phyloP scores from a whole-genome alignment of 1,140 invertebrate genomes.

The Heliconius himera region DNA sequence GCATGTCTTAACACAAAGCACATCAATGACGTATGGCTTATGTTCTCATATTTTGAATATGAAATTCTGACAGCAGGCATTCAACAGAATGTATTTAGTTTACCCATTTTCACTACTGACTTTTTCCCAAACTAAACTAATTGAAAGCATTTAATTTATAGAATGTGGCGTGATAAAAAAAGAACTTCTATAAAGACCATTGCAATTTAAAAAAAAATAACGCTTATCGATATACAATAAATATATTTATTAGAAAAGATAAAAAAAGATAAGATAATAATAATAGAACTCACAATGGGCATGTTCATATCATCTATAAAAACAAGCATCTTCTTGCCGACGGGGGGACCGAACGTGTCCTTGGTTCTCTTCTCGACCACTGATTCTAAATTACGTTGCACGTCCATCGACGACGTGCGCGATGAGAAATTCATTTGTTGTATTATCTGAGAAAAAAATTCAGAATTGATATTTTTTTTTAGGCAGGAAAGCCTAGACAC shows the following conservation, averaged over 20 bases:
- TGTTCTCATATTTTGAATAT: no score
- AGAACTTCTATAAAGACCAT: no score
- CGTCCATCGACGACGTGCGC: slow-evolving; percentile 92
- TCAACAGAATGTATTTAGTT: no score
- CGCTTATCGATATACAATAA: background rate
- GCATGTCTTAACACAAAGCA: no score
- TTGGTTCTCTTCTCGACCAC: slow-evolving; percentile 94
- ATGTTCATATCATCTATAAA: slow-evolving; percentile 98
- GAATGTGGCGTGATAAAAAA: background rate
- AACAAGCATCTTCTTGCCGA: slow-evolving; percentile 92
- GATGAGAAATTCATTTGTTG: slow-evolving; percentile 95
- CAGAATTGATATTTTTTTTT: no score
- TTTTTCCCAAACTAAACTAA: no score
- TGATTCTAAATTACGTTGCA: slow-evolving; percentile 93
- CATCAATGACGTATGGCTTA: no score
- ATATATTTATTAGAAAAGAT: background rate
- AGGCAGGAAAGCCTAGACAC: no score
- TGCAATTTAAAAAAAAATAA: background rate
- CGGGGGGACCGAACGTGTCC: slow-evolving; percentile 92
- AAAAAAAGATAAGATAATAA: slow-evolving; percentile 4
- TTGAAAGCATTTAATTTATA: no score
- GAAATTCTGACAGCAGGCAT: no score
- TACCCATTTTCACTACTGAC: no score
- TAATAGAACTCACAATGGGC: slow-evolving; percentile 85
- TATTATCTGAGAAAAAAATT: slow-evolving; percentile 77